These are phyloP conservation scores for Melipona beecheii DNA, from an alignment of 2,888 invertebrate genomes.

Conservation along the genomic window DNA sequence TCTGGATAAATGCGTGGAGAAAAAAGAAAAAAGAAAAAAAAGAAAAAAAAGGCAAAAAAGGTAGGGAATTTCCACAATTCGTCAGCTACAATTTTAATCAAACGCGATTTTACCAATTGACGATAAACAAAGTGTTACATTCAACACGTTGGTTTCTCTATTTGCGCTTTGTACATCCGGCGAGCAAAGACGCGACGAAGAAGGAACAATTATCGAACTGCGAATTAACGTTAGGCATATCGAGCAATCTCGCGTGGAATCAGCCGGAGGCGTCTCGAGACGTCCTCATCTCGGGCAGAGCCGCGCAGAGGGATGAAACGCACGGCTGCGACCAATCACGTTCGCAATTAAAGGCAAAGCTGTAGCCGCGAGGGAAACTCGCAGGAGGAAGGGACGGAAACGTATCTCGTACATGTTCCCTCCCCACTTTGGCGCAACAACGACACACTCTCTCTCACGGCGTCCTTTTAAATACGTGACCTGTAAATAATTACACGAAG, in stretches of 20 bases:
- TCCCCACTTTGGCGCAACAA: conserved; percentile 58
- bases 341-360: conserved; percentile 75
- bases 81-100: neutral
- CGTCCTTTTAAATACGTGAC: conserved; percentile 79
- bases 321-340: conserved; percentile 74
- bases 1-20: neutral
- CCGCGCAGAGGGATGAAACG: conserved; percentile 66
- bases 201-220: conserved; percentile 63
- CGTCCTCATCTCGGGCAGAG: conserved; percentile 63
- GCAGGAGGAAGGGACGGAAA: conserved; percentile 60
- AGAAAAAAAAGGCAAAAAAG: neutral
- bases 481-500: conserved; percentile 78
- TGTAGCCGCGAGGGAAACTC: conserved; percentile 70
- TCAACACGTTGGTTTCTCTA: neutral
- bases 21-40: neutral
- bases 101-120: neutral
- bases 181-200: conserved; percentile 41
- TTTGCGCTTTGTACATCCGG: conserved; percentile 4
- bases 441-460: conserved; percentile 54
- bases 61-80: neutral
- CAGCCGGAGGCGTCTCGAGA: conserved; percentile 61
- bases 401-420: conserved; percentile 64
- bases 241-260: conserved; percentile 63
- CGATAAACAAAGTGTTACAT: neutral
- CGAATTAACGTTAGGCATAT: conserved; percentile 63